Evolutionary conservation across 2,797 vertebrate genomes (phyloP), one percentile per base, ranked within the genome.

Genomic region (Tolypeutes matacus): DNA sequence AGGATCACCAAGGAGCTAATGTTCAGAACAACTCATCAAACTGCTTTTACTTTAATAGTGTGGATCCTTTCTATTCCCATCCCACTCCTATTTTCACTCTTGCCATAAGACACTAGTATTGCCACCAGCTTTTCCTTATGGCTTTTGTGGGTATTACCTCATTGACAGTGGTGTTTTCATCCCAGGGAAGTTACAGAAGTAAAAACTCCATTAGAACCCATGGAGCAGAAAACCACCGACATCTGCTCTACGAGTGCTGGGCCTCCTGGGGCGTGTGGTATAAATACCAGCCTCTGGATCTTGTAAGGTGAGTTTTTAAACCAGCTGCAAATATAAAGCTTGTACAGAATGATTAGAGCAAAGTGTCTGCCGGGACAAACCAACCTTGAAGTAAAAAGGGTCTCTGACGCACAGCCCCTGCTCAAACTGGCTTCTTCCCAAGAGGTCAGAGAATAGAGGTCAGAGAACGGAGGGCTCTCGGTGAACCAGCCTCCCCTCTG

Each of bases 241-340:
- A 99, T 95, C 98, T 99, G 56, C 98, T 99, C 46, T 99, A 99
- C 1, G 99, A 99, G 88, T 99, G 99, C 95, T 99, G 99, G 99
- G 99, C 99, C 76, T 99, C 99, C 98, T 99, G 99, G 99, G 98
- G 99, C 2, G 99, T 99, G 53, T 99, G 99, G 99, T 99, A 99
- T 98, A 99, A 99, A 96, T 99, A 99, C 97, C 99, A 99, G 60
- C 99, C 99, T 0, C 98, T 99, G 97, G 99, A 99, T 97, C 99
- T 99, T 10, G 98, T 99, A 84, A 99, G 99, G 99, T 99, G 97
- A 98, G 97, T 72, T 51, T 80, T 49, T 62, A 84, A 56, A 86
- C 42, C 85, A 58, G 7, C 14, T 93, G 80, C 80, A 91, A 15
- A 11, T 31, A 34, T 3, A 58, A 92, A 73, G 11, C 62, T 64